These are phyloP conservation scores for Oscheius sp. DNA, from an alignment of 2,888 invertebrate genomes.

Conservation along the genomic window DNA sequence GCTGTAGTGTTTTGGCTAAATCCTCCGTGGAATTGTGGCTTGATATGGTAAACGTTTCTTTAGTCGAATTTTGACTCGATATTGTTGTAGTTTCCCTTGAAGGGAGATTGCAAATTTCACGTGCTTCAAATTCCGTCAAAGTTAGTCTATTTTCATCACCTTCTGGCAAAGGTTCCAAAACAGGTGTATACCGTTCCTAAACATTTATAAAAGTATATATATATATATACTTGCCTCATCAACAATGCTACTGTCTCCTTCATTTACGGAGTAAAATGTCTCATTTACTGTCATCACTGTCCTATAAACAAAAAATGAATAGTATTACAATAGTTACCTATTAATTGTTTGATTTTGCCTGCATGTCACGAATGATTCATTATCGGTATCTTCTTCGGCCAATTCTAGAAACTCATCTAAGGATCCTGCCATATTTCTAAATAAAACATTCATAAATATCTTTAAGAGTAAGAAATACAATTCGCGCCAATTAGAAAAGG, in stretches of 20 bases:
- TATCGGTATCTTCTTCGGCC: neutral
- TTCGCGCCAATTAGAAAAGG: too few relatives aligned
- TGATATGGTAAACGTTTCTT: too few relatives aligned
- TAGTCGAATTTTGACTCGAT: too few relatives aligned
- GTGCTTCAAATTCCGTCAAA: slow-evolving; percentile 5
- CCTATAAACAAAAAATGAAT: neutral
- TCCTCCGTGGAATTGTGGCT: too few relatives aligned
- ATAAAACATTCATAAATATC: neutral
- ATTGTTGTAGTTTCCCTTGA: neutral
- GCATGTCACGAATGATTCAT: slow-evolving; percentile 11
- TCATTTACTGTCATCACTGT: neutral
- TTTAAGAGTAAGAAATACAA: neutral
- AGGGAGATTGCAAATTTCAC: neutral
- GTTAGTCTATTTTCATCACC: neutral
- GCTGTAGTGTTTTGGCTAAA: neutral
- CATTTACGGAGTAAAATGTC: neutral
- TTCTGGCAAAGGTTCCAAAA: neutral
- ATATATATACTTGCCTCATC: neutral
- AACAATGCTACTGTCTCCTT: neutral
- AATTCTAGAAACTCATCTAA: slow-evolving; percentile 10
- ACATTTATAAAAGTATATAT: neutral
- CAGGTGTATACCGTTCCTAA: neutral
- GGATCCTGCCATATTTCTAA: neutral
- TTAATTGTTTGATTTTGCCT: neutral
- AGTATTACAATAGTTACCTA: neutral